Base-by-base conservation (phyloP, 2,113 vertebrate genomes). In the Hypocryptadius cinnamomeus region DNA sequence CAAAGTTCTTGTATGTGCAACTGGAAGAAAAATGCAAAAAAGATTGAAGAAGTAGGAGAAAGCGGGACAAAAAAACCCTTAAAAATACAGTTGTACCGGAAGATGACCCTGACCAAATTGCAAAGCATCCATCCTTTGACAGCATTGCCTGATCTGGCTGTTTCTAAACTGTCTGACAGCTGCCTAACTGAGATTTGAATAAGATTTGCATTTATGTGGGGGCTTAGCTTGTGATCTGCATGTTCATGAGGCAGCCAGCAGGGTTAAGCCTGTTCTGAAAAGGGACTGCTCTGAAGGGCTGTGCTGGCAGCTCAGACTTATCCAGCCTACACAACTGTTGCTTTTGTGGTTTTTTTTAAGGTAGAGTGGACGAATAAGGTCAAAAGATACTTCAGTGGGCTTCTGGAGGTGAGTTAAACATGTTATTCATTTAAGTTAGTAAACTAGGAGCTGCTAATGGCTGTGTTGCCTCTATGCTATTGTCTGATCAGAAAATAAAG, bases 181-280 rank as follows among this genome's bases (percentile, higher is more conserved):
- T 87, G 74, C 69, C 48, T 85, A 5, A 20, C 27, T 59, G 47
- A 57, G 40, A 70, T 84, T 79, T 91, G 74, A 89, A 68, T 87
- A 70, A 93, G 86, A 93, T 96, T 94, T 95, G 95, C 94, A 83
- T 97, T 94, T 94, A 22, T 90, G 2, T 92, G 79, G 44, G 50
- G 27, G 31, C 82, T 91, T 84, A 87, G 69, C 72, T 76, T 89
- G 89, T 95, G 89, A 90, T 90, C 83, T 89, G 92, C 92, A 92
- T 94, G 91, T 91, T 86, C 69, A 82, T 79, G 60, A 90, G 89
- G 13, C 44, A 42, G 66, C 39, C 56, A 39, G 54, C 40, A 13
- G 54, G 20, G 0, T 85, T 60, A 76, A 92, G 73, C 40, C 30
- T 42, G 22, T 83, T 33, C 20, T 56, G 71, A 23, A 71, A 30